phyloP scores from a whole-genome alignment of 2,888 invertebrate genomes.

The Catocala nupta region DNA sequence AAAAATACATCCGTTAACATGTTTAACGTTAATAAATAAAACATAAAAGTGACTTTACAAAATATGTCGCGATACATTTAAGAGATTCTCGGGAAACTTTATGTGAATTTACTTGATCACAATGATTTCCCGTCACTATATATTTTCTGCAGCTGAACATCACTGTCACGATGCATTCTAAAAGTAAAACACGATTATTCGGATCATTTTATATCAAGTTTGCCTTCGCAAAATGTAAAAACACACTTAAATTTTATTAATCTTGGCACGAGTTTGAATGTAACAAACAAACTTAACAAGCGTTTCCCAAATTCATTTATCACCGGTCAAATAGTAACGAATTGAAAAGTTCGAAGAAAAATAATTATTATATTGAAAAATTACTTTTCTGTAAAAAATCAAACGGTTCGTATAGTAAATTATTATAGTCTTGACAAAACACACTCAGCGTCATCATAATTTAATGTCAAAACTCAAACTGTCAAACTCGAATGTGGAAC shows the following conservation, averaged over 20 bases:
- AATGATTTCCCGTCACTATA: slow-evolving; percentile 14
- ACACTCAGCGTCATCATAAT: not conserved
- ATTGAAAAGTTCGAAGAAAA: slow-evolving; percentile 40
- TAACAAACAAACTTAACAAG: slow-evolving; percentile 67
- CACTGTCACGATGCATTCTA: slow-evolving; percentile 33
- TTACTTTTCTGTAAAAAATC: not conserved
- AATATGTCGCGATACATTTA: not conserved
- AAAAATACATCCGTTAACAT: slow-evolving; percentile 3
- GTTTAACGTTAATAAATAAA: slow-evolving; percentile 8
- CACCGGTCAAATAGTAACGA: slow-evolving; percentile 58
- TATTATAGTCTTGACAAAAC: not conserved
- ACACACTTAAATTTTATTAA: slow-evolving; percentile 52
- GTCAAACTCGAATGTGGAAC: slow-evolving; percentile 1
- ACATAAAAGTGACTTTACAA: not conserved
- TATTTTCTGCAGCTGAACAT: slow-evolving; percentile 16
- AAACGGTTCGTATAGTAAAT: not conserved
- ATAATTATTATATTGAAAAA: slow-evolving; percentile 31
- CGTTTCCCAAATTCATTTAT: slow-evolving; percentile 67
- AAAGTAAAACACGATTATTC: slow-evolving; percentile 37
- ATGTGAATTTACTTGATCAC: slow-evolving; percentile 18
- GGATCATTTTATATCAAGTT: slow-evolving; percentile 34
- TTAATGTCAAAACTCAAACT: not conserved
- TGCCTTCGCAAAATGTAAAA: slow-evolving; percentile 34
- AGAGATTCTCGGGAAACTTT: slow-evolving; percentile 10
- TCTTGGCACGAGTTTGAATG: slow-evolving; percentile 67